phyloP scores from a whole-genome alignment of 2,888 invertebrate species.

The Phalera bucephala region DNA sequence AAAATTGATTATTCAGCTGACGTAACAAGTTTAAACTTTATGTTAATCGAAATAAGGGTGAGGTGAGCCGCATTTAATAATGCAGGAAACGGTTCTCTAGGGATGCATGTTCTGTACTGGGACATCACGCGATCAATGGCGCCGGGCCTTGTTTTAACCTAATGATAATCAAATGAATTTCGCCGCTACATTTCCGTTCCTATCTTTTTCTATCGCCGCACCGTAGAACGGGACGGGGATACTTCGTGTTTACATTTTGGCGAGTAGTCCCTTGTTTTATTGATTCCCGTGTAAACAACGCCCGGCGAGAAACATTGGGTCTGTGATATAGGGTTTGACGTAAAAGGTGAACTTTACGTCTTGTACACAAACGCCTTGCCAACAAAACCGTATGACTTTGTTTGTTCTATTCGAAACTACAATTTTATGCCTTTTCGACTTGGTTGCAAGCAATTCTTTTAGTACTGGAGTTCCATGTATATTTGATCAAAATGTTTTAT shows the following conservation, averaged over 20 bases:
- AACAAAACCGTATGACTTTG: slow-evolving; percentile 1
- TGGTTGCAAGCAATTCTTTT: background rate
- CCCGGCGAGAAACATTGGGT: slow-evolving; percentile 28
- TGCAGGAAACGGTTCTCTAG: slow-evolving; percentile 28
- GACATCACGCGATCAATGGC: slow-evolving; percentile 67
- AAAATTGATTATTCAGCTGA: slow-evolving; percentile 9
- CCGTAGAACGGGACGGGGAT: slow-evolving; percentile 26
- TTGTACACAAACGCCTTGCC: slow-evolving; percentile 1
- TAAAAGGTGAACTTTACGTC: slow-evolving; percentile 4
- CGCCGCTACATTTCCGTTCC: slow-evolving; percentile 38
- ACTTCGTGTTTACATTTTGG: slow-evolving; percentile 33
- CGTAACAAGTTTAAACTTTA: slow-evolving; percentile 35
- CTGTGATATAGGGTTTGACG: slow-evolving; percentile 14
- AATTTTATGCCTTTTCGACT: slow-evolving; percentile 2
- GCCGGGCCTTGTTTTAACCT: slow-evolving; percentile 60
- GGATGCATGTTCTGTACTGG: slow-evolving; percentile 42
- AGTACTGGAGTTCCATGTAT: background rate
- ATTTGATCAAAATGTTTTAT: background rate
- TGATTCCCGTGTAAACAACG: slow-evolving; percentile 49
- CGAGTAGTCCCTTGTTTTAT: slow-evolving; percentile 48
- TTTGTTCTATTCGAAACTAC: background rate
- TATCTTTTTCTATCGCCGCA: slow-evolving; percentile 38
- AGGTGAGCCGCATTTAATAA: slow-evolving; percentile 10
- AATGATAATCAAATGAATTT: slow-evolving; percentile 67
- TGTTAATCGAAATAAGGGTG: slow-evolving; percentile 16